Base-by-base conservation (phyloP, 2,113 vertebrate genomes). In the Cyrtonyx montezumae region DNA sequence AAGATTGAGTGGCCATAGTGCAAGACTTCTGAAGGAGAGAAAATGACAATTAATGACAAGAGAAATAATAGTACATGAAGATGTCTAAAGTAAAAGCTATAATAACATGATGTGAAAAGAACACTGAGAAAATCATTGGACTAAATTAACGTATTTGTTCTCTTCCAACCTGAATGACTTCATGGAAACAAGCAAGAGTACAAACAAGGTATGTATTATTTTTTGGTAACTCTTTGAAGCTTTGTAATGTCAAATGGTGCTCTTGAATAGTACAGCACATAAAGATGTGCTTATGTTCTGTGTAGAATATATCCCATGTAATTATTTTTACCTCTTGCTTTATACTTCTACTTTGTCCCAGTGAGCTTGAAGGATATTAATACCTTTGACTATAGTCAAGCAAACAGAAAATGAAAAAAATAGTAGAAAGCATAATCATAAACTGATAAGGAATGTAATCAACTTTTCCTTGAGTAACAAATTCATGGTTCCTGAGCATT, bases 221-320 rank as follows among this genome's bases (percentile, higher is more conserved):
- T 78, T 83, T 77, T 48, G 2, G 4, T 67, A 67, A 53, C 8
- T 20, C 25, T 55, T 40, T 4, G 17, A 84, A 75, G 15, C 13
- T 80, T 75, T 18, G 6, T 49, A 25, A 8, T 0, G 0, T 55
- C 0, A 0, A 53, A 53, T 8, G 34, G 6, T 10, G 18, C 6
- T 30, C 3, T 55, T 63, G 34, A 15, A 77, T 34, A 22, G 28
- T 78, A 23, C 8, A 85, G 15, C 13, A 30, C 4, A 32, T 13
- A 9, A 40, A 65, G 45, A 62, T 16, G 37, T 21, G 26, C 32
- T 67, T 69, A 26, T 56, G 25, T 15, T 7, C 12, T 70, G 1
- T 22, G 46, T 17, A 65, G 42, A 78, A 43, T 30, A 36, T 25
- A 22, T 1, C 3, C 22, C 36, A 3, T 42, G 19, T 32, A 63